These are phyloP conservation scores for Enoplosus armatus DNA, from an alignment of 2,797 vertebrate genomes.

Conservation along the genomic window DNA sequence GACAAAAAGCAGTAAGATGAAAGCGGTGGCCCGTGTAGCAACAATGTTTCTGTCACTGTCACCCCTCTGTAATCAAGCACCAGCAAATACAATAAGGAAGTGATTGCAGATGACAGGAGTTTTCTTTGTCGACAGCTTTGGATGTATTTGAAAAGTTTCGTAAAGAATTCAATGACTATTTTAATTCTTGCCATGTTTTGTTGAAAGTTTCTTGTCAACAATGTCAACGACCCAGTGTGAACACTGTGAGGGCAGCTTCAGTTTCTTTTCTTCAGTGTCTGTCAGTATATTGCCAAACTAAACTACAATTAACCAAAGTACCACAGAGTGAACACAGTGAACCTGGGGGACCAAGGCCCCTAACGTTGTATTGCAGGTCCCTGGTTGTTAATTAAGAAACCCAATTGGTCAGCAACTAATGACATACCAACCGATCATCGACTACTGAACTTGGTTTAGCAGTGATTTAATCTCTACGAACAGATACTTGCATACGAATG, in stretches of 20 bases:
- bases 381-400: background rate
- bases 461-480: no score
- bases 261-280: constrained; percentile 9
- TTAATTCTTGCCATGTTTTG: background rate
- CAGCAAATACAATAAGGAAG: constrained; percentile 6
- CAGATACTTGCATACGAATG: no score
- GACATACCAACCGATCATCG: background rate
- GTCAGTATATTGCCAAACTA: background rate
- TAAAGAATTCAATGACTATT: background rate
- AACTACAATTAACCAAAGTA: background rate
- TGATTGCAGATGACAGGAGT: background rate
- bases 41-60: background rate
- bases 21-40: constrained; percentile 5
- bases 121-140: background rate
- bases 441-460: background rate
- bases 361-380: no score
- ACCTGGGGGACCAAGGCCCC: background rate
- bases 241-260: background rate
- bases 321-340: background rate
- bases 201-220: background rate
- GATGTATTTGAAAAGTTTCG: background rate
- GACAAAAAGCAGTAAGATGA: constrained; percentile 18
- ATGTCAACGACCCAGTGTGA: background rate
- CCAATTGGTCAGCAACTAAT: background rate
- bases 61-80: constrained; percentile 7